Percentiles rank a stretch among this genome's conserved stretches.
These are phyloP conservation scores for Sinhomidia bicolor DNA, from an alignment of 2,888 invertebrate species.

Conservation along the genomic window DNA sequence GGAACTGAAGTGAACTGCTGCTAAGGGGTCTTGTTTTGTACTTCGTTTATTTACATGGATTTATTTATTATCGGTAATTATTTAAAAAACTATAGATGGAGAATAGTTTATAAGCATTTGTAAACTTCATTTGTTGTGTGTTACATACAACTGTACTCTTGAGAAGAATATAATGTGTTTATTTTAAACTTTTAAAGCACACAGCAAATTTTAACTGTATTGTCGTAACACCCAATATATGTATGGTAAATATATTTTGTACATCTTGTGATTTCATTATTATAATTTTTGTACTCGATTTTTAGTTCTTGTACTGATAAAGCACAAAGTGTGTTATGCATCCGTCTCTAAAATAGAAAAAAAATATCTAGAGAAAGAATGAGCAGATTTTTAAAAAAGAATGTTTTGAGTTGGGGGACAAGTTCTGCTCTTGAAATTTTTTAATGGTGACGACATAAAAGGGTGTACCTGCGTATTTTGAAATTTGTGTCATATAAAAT, in stretches of 20 bases:
- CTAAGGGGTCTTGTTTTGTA: too few relatives aligned
- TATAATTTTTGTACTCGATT: constrained; percentile 46
- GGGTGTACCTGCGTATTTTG: constrained; percentile 66
- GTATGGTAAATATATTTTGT: constrained; percentile 9
- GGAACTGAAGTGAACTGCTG: too few relatives aligned
- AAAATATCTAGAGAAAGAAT: not conserved
- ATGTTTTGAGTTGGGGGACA: not conserved
- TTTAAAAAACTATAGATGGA: too few relatives aligned
- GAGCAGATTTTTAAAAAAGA: not conserved
- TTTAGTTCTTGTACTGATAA: constrained; percentile 32
- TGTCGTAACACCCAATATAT: not conserved
- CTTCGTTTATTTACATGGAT: too few relatives aligned
- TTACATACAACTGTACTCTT: too few relatives aligned
- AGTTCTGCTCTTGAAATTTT: not conserved
- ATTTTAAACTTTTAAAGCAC: not conserved
- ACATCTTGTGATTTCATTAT: constrained; percentile 13
- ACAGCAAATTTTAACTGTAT: not conserved
- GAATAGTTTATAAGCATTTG: too few relatives aligned
- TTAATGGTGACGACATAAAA: constrained; percentile 47
- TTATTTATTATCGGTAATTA: too few relatives aligned
- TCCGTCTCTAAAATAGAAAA: not conserved
- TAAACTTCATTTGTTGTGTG: too few relatives aligned
- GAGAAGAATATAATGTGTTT: not conserved
- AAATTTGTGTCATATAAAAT: constrained; percentile 41
- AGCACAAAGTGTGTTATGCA: constrained; percentile 12